A percentile compares a stretch with the other conserved stretches of the same genome.
phyloP scores from a whole-genome alignment of 2,797 vertebrate genomes.

The Falco biarmicus region DNA sequence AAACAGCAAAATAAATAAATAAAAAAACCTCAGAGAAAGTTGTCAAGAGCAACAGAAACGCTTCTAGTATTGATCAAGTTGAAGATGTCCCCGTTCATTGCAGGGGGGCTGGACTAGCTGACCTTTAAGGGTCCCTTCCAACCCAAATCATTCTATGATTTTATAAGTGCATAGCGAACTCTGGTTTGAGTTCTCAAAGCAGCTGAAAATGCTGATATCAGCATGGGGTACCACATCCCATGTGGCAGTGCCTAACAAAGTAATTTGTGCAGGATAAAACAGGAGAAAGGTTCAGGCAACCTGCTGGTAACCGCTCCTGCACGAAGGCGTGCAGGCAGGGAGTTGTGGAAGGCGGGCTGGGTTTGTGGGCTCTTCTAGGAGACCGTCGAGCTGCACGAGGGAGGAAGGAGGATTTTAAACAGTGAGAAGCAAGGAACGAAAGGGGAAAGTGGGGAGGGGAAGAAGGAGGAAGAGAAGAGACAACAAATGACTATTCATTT shows the following conservation, averaged over 20 bases:
- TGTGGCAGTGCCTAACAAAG: rapidly evolving
- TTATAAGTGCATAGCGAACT: not conserved
- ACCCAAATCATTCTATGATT: not conserved
- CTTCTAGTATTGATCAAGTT: not conserved
- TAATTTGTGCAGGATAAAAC: not conserved
- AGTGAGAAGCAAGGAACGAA: not conserved
- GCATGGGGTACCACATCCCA: too few relatives aligned
- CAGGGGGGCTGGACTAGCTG: not conserved
- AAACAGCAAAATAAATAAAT: not conserved
- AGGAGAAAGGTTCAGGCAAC: not conserved
- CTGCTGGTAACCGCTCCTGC: not conserved
- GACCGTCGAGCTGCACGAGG: not conserved
- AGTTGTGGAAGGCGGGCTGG: not conserved
- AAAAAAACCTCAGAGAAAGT: not conserved
- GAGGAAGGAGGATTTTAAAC: not conserved
- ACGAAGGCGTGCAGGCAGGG: not conserved
- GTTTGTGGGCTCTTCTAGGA: not conserved
- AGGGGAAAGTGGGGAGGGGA: not conserved
- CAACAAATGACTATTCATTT: not conserved
- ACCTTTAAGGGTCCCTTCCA: not conserved
- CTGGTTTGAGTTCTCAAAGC: not conserved
- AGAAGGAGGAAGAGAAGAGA: not conserved
- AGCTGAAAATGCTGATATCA: not conserved
- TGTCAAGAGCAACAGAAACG: not conserved
- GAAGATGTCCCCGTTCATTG: not conserved